Evolutionary conservation across 2,797 vertebrate genomes (phyloP), one percentile per base, ranked within the genome.

Genomic region (Chelon labrosus): DNA sequence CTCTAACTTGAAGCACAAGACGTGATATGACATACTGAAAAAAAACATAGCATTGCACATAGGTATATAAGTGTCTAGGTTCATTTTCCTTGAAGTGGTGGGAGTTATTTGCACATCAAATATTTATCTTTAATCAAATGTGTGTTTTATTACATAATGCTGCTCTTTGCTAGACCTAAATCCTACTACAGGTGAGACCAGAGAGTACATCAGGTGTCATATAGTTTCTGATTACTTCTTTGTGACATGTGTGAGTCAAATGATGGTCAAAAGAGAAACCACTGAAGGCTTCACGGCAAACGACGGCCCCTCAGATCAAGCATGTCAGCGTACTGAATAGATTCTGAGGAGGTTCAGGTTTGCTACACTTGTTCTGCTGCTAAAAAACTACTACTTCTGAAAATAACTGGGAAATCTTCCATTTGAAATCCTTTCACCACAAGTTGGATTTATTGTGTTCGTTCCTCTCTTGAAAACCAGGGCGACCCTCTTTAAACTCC

Each of bases 331-430:
- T 22, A 22, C 22, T 22, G 22, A 22, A 22, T 22, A 22, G 22
- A 22, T 22, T 22, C 42, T 78, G 38, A 51, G 25, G 67, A 60
- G 65, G 59, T 61, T 68, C 62, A 49, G 5, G 13, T 70, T 49
- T 65, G 56, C 56, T 69, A 42, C 72, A 68, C 42, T 70, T 69
- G 35, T 60, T 71, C 50, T 44, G 14, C 52, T 53, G 58, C 39
- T 63, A 66, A 66, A 25, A 49, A 52, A 51, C 58, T 20, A 53
- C 52, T 47, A 46, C 25, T 46, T 41, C 27, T 51, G 52, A 46
- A 41, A 71, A 64, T 58, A 62, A 67, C 65, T 61, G 51, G 31
- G 17, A 70, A 63, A 60, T 65, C n/a, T 31, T 9, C 27, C 53
- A 35, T 68, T 8, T 60, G 53, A 56, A 77, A 57, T 74, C 66